Evolutionary conservation across 53 echinoderm and acorn worm genomes (phyloP).

Genomic region (Echinarachnius parma): DNA sequence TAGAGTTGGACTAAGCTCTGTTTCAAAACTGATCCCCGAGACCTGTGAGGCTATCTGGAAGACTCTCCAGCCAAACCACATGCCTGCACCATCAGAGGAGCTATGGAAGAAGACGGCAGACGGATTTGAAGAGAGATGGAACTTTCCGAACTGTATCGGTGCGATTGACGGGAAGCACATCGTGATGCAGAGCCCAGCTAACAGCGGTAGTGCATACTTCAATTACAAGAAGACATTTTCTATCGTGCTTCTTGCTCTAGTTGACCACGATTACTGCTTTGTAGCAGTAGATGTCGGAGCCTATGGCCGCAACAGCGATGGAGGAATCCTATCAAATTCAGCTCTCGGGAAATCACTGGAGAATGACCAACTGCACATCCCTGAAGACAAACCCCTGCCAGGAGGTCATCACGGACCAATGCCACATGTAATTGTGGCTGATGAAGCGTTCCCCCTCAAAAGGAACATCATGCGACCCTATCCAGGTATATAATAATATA

Average conservation of each 20-base stretch:
- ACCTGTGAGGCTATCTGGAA: conserved; percentile 2
- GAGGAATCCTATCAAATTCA: conserved; percentile 39
- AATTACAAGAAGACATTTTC: conserved; percentile 62
- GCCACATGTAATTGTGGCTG: conserved; percentile 32
- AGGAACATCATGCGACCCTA: conserved; percentile 56
- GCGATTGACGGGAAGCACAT: conserved; percentile 63
- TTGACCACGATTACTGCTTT: conserved; percentile 56
- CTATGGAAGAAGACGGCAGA: conserved; percentile 35
- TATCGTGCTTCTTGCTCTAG: conserved; percentile 43
- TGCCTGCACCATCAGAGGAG: conserved; percentile 13
- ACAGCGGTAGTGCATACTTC: conserved; percentile 36
- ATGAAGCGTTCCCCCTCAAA: conserved; percentile 47
- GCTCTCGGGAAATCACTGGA: conserved; percentile 20
- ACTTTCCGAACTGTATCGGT: conserved; percentile 62
- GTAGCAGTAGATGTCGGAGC: conserved; percentile 45
- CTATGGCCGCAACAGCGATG: conserved; percentile 47
- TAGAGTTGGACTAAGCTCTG: not conserved
- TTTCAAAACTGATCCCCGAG: not conserved
- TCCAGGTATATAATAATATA: too few species aligned
- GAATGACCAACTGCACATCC: conserved; percentile 16
- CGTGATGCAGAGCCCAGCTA: conserved; percentile 29
- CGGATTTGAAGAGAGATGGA: conserved; percentile 36
- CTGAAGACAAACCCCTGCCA: conserved; percentile 11
- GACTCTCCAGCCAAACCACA: not conserved
- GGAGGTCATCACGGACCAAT: conserved; percentile 18